Conservation (phyloP, 2,113 vertebrate genomes). For the Oxyruncus cristatus region DNA sequence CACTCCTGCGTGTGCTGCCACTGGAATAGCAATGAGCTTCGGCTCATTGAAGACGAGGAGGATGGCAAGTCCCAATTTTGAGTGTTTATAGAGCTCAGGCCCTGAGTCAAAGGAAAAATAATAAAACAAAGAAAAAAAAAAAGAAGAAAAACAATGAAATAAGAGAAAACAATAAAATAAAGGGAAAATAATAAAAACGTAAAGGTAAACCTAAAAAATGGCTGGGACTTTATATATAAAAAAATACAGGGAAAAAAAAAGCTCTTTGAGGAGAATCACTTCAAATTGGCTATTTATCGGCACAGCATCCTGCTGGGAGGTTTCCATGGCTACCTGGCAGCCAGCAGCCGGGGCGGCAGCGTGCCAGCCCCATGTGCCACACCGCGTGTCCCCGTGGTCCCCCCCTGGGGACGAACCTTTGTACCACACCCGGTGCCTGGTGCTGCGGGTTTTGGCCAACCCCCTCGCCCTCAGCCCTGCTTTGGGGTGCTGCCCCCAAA, state of each 20-base stretch:
- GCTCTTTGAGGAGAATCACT: conserved; percentile 3
- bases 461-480: rapidly evolving
- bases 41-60: not conserved
- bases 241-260: not conserved
- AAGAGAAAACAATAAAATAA: not conserved
- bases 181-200: not conserved
- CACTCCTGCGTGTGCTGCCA: not conserved
- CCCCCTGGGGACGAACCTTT: not conserved
- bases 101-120: not conserved
- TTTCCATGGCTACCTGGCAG: conserved; percentile 60
- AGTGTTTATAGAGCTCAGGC: not conserved
- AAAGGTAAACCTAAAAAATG: not conserved
- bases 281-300: conserved; percentile 40
- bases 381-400: not conserved
- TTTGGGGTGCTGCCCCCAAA: not conserved
- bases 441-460: rapidly evolving
- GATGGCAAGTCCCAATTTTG: not conserved
- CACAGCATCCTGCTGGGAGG: conserved; percentile 40
- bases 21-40: not conserved
- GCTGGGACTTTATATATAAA: not conserved
- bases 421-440: rapidly evolving
- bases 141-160: not conserved
- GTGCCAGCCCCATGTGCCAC: not conserved
- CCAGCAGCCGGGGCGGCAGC: not conserved
- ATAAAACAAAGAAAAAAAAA: not conserved